These are phyloP conservation scores for Grammomys dolichurus DNA, from an alignment of 2,113 vertebrate genomes.

Conservation along the genomic window DNA sequence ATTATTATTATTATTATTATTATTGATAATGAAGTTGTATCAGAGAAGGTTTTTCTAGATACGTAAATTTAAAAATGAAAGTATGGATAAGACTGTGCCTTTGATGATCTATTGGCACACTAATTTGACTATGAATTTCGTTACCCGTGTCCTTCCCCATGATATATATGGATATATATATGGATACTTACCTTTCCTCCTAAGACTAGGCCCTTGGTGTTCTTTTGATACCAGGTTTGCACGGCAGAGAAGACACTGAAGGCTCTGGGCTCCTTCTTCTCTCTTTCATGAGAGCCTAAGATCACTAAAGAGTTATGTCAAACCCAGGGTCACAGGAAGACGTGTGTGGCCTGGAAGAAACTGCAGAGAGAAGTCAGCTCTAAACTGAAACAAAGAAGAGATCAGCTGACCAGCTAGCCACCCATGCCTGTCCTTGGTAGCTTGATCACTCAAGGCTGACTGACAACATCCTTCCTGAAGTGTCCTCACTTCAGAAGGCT, in stretches of 20 bases:
- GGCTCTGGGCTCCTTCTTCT: background rate
- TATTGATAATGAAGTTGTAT: conserved; percentile 53
- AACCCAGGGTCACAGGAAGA: background rate
- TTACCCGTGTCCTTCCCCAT: background rate
- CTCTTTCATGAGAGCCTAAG: background rate
- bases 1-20: conserved; percentile 20
- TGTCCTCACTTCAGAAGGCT: background rate
- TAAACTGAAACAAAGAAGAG: background rate
- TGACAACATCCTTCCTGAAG: background rate
- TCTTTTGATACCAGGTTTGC: background rate
- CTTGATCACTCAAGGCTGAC: background rate
- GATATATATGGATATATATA: background rate
- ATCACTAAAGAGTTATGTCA: background rate
- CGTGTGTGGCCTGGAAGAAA: background rate
- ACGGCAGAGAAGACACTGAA: background rate
- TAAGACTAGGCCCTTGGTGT: background rate
- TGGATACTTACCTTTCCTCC: background rate
- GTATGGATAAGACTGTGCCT: background rate
- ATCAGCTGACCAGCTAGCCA: background rate
- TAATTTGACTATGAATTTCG: background rate
- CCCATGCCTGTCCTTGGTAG: accelerated
- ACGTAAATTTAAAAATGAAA: conserved; percentile 32
- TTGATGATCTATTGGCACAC: background rate
- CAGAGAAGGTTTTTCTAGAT: conserved; percentile 42
- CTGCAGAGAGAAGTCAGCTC: background rate